Conservation (phyloP, 1,140 invertebrate species). For the Coptotermes formosanus region DNA sequence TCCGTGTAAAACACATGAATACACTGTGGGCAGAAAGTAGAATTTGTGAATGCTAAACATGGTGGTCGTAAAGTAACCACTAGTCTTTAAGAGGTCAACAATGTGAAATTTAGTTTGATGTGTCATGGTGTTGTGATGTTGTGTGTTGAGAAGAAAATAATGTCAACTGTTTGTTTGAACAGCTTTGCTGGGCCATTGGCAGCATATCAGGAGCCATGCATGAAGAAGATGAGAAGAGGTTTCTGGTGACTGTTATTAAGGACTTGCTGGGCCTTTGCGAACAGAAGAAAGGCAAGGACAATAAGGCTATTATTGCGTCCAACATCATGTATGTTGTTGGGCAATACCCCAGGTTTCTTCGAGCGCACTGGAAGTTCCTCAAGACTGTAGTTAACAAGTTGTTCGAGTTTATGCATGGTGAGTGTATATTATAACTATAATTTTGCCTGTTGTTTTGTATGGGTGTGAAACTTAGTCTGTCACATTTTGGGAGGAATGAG, state of each 20-base stretch:
- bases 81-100: too few relatives aligned
- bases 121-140: background rate
- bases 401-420: slow-evolving; percentile 99
- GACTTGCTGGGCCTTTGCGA: slow-evolving; percentile 98
- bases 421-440: slow-evolving; percentile 37
- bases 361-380: slow-evolving; percentile 99
- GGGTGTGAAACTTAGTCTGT: too few relatives aligned
- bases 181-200: slow-evolving; percentile 99
- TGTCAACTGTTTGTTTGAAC: background rate
- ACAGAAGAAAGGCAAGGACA: slow-evolving; percentile 99
- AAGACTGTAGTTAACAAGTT: slow-evolving; percentile 99
- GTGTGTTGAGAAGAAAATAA: background rate
- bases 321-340: slow-evolving; percentile 99
- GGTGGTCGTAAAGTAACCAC: too few relatives aligned
- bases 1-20: too few relatives aligned
- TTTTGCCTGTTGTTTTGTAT: too few relatives aligned
- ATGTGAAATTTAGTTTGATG: background rate
- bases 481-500: too few relatives aligned
- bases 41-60: too few relatives aligned
- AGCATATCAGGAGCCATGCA: slow-evolving; percentile 99
- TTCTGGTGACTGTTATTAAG: slow-evolving; percentile 99
- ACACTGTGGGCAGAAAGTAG: too few relatives aligned
- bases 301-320: slow-evolving; percentile 99
- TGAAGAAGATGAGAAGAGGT: slow-evolving; percentile 99
- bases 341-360: slow-evolving; percentile 97